These are phyloP conservation scores for Holotrichia oblita DNA, from an alignment of 1,140 invertebrate genomes.

Conservation along the genomic window DNA sequence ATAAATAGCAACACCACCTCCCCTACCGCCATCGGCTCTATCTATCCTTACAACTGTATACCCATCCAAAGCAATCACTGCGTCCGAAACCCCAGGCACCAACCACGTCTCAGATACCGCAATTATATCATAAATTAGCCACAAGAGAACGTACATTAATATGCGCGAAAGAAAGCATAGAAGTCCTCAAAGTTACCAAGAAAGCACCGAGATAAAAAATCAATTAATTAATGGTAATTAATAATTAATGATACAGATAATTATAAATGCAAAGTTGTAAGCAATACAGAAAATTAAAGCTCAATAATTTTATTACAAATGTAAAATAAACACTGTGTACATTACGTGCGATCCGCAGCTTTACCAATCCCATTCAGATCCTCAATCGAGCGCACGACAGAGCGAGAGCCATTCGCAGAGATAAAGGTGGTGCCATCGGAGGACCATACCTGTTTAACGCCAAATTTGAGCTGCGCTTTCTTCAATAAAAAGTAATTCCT, in stretches of 20 bases:
- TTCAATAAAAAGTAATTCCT: constrained; percentile 1
- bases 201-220: not conserved
- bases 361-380: not conserved
- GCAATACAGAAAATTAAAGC: not conserved
- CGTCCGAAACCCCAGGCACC: not conserved
- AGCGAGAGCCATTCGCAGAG: not conserved
- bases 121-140: constrained; percentile 2
- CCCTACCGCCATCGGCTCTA: too few species aligned
- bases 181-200: not conserved
- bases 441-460: not conserved
- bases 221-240: not conserved
- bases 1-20: too few species aligned
- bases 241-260: not conserved
- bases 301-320: not conserved
- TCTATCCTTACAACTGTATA: too few species aligned
- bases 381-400: not conserved
- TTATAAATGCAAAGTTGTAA: not conserved
- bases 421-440: constrained; percentile 16
- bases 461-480: not conserved
- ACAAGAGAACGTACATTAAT: not conserved
- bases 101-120: not conserved
- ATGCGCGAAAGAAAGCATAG: constrained; percentile 10
- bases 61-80: not conserved
- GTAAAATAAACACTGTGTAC: not conserved
- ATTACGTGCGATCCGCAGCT: too few species aligned